Evolutionary conservation across 2,888 invertebrate species (phyloP), one percentile per base, ranked within the genome.

Genomic region (Zhengitettix transpicula): DNA sequence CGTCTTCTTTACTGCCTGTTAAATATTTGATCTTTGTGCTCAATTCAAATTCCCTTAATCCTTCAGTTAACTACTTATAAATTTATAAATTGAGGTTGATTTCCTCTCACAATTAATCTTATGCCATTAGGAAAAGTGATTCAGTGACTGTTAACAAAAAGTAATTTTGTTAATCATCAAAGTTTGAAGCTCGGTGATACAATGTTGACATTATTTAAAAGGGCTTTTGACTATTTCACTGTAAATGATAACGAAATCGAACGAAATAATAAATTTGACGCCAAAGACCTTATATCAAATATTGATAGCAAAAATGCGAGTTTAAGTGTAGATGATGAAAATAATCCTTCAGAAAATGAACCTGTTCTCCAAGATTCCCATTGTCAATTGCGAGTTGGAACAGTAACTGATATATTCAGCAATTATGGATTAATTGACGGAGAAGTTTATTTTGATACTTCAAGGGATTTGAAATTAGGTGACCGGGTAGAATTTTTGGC

Each of bases 351-450:
- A 28, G 28, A 2, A 28, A 28, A 7, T 28, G 28, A 28, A 28
- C 28, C 28, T 28, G 28, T 14, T 47, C n/a, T 47, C 8, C 47
- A 40, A 40, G 40, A 55, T 40, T n/a, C 16, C 17, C 17, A 14
- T 12, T 60, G 60, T 12, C 55, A 59, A 12, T 40, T 52, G 9
- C 57, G 61, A 17, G 67, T 69, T 70, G 88, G 87, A 9, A 69
- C 73, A 44, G 74, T 88, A 44, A 84, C 84, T n/a, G 71, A 71
- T n/a, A 66, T 80, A n/a, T 69, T 69, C 9, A 68, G 71, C 1
- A 69, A 75, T 57, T 72, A 74, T 67, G 77, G 81, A 40, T 69
- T 81, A 0, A 82, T 88, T 60, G 83, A 88, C 71, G 75, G 80
- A 58, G 70, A 70, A 44, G 73, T 81, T 60, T 73, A 74, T 63